Evolutionary conservation across 2,113 vertebrate species (phyloP).

Genomic region (Azemiops feae): DNA sequence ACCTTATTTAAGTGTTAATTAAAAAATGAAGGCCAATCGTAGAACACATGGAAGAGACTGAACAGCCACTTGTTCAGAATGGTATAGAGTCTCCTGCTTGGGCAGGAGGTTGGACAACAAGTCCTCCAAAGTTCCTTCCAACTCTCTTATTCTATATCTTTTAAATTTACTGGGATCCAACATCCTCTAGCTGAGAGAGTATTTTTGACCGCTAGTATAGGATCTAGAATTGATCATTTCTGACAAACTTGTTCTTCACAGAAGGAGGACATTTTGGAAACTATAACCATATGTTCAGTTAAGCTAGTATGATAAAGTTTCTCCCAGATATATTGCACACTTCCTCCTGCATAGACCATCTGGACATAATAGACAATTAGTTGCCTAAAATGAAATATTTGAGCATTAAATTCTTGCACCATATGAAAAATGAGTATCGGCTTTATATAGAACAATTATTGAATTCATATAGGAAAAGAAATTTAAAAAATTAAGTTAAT

Average conservation of each 20-base stretch:
- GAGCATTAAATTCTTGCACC: background rate
- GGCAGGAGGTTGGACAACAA: background rate
- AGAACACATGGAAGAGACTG: background rate
- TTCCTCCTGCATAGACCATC: background rate
- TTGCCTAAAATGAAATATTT: background rate
- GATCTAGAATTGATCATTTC: background rate
- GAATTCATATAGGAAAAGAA: background rate
- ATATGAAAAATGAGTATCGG: background rate
- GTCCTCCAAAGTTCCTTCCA: background rate
- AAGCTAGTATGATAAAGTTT: background rate
- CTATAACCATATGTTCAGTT: background rate
- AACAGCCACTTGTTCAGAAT: background rate
- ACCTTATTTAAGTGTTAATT: background rate
- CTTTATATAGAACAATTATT: background rate
- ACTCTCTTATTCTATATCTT: background rate
- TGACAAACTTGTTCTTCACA: background rate
- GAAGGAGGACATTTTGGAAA: background rate
- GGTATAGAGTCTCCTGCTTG: background rate
- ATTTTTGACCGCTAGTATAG: background rate
- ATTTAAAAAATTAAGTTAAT: background rate
- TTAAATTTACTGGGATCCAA: background rate
- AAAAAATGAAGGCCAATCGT: background rate
- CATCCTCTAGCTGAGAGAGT: background rate
- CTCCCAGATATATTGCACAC: background rate
- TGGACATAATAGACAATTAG: background rate